A percentile compares a stretch with the other conserved stretches of the same genome.
These are phyloP conservation scores for Cheilosia impressa DNA, from an alignment of 2,888 invertebrate species.

Conservation along the genomic window DNA sequence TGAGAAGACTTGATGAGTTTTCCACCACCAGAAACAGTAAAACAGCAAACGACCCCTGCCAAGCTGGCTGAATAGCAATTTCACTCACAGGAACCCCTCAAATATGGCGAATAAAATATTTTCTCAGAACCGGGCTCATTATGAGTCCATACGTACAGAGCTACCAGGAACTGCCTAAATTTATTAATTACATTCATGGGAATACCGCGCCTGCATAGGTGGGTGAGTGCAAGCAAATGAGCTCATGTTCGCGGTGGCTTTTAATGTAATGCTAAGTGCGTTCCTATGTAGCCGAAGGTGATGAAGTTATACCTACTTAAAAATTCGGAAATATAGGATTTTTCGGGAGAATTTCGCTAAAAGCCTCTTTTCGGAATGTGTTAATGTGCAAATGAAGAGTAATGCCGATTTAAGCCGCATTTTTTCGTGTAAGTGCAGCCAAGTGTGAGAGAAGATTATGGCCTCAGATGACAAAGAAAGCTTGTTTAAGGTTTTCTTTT, in stretches of 20 bases:
- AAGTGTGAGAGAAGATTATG: background rate
- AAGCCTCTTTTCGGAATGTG: conserved; percentile 1
- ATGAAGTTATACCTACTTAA: background rate
- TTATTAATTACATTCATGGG: conserved; percentile 56
- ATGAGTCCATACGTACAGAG: conserved; percentile 11
- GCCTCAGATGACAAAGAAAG: too few relatives aligned
- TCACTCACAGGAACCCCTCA: conserved; percentile 13
- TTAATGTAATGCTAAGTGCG: conserved; percentile 65
- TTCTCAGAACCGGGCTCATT: conserved; percentile 30
- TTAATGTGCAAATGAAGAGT: conserved; percentile 4
- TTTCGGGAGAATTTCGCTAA: background rate
- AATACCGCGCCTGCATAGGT: conserved; percentile 13
- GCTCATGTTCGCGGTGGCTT: conserved; percentile 24
- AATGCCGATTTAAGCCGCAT: conserved; percentile 3
- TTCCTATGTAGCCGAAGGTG: conserved; percentile 41
- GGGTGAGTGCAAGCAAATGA: background rate
- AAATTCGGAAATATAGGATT: background rate
- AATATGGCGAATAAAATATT: conserved; percentile 18
- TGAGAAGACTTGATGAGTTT: too few relatives aligned
- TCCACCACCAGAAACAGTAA: background rate
- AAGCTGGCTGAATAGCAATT: background rate
- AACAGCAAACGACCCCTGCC: background rate
- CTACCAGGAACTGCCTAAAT: conserved; percentile 35
- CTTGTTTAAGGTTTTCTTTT: too few relatives aligned
- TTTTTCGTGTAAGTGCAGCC: background rate